phyloP scores from a whole-genome alignment of 2,888 invertebrate genomes.

The Andrena haemorrhoa region DNA sequence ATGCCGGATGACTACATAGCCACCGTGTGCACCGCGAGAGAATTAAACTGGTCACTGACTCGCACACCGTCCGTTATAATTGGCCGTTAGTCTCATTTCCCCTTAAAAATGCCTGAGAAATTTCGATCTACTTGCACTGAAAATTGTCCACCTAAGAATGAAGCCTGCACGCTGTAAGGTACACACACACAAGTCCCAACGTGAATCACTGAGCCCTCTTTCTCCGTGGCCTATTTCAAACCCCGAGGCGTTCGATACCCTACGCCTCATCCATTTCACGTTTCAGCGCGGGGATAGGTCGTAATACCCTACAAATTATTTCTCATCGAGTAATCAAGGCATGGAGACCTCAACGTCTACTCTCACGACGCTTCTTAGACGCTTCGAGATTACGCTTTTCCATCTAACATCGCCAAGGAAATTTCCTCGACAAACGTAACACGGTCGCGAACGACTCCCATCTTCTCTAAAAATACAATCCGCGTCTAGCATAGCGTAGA shows the following conservation, averaged over 20 bases:
- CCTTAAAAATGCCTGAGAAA: not conserved
- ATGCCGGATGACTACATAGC: conserved; percentile 45
- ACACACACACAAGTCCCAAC: conserved; percentile 27
- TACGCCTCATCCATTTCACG: conserved; percentile 52
- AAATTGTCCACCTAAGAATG: conserved; percentile 32
- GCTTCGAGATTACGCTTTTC: not conserved
- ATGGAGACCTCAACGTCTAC: conserved; percentile 1
- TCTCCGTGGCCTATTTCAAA: conserved; percentile 42
- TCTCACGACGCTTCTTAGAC: conserved; percentile 35
- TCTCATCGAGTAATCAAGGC: conserved; percentile 51
- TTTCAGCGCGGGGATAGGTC: conserved; percentile 40
- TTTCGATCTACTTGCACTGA: too few species aligned
- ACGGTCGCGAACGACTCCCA: not conserved
- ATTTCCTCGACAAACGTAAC: conserved; percentile 1
- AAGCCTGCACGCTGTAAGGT: conserved; percentile 11
- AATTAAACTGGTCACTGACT: conserved; percentile 57
- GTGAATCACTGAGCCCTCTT: conserved; percentile 15
- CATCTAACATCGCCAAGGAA: not conserved
- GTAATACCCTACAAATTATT: conserved; percentile 61
- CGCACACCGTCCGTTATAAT: conserved; percentile 29
- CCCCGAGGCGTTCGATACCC: conserved; percentile 53
- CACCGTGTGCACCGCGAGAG: conserved; percentile 33
- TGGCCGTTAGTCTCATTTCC: not conserved
- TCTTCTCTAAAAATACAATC: conserved; percentile 10
- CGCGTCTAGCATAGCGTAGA: not conserved